Evolutionary conservation across 2,888 invertebrate species (phyloP).

Genomic region (Ectemnius cavifrons): DNA sequence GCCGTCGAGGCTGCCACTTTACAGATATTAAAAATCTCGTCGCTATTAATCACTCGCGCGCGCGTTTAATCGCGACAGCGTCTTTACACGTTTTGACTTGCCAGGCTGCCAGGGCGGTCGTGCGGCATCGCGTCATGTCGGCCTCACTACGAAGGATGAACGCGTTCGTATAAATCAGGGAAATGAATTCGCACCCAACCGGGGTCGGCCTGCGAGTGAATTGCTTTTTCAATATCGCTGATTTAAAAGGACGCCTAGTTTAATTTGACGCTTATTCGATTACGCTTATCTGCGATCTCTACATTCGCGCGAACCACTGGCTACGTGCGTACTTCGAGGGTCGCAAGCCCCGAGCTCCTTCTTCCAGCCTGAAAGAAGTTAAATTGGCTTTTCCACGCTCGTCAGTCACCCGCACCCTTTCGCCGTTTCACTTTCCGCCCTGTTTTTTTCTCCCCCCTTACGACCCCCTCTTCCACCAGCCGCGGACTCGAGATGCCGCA

Average conservation of each 20-base stretch:
- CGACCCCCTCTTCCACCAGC: neutral
- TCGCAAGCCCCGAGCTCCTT: slow-evolving; percentile 13
- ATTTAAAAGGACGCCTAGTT: slow-evolving; percentile 54
- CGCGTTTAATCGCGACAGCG: slow-evolving; percentile 1
- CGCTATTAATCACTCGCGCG: slow-evolving; percentile 52
- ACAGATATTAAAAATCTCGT: slow-evolving; percentile 57
- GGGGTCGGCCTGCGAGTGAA: slow-evolving; percentile 16
- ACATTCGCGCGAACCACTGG: slow-evolving; percentile 6
- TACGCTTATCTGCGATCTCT: slow-evolving; percentile 55
- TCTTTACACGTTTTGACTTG: slow-evolving; percentile 4
- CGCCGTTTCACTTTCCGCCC: slow-evolving; percentile 48
- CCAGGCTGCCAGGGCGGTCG: neutral
- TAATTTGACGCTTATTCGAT: slow-evolving; percentile 64
- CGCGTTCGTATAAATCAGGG: slow-evolving; percentile 38
- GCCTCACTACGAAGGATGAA: neutral
- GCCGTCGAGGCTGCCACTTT: slow-evolving; percentile 44
- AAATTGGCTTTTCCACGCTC: slow-evolving; percentile 62
- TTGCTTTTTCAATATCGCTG: slow-evolving; percentile 51
- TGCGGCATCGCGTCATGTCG: neutral
- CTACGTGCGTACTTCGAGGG: slow-evolving; percentile 36
- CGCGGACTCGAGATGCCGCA: slow-evolving; percentile 31
- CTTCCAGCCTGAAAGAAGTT: slow-evolving; percentile 59
- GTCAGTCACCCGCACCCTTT: slow-evolving; percentile 54
- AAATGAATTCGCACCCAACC: slow-evolving; percentile 30
- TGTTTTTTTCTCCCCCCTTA: slow-evolving; percentile 8